Evolutionary conservation across 37 sponge, comb jelly and placozoan species (phyloP).

Genomic region (Cliona cf. orientalis): DNA sequence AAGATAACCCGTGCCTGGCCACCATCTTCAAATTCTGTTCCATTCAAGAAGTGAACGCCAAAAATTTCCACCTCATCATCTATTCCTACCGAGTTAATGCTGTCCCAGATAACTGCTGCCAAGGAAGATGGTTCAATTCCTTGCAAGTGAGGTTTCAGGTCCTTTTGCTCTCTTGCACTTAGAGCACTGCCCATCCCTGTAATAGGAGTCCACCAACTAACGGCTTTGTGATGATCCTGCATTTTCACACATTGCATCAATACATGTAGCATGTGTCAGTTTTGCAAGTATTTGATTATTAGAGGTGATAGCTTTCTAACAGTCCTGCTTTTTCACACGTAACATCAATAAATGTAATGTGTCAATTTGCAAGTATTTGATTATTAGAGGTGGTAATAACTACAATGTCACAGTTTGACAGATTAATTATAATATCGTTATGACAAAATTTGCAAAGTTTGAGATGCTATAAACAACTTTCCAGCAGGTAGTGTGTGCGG

Average conservation of each 20-base stretch:
- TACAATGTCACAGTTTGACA: too few species aligned
- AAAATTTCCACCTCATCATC: constrained; percentile 23
- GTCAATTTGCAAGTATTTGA: too few species aligned
- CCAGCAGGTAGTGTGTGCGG: constrained; percentile 56
- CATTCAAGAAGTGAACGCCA: constrained; percentile 20
- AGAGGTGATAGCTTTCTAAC: too few species aligned
- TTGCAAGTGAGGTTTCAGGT: constrained; percentile 2
- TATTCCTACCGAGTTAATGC: constrained; percentile 32
- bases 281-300: too few species aligned
- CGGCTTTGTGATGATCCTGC: too few species aligned
- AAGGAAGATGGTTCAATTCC: constrained; percentile 10
- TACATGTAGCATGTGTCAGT: too few species aligned
- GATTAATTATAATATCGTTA: too few species aligned
- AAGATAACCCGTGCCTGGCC: constrained; percentile 1
- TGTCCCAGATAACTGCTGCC: constrained; percentile 44
- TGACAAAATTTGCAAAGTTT: constrained; percentile 54
- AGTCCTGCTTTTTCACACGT: too few species aligned
- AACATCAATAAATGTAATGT: too few species aligned
- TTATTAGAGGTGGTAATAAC: too few species aligned
- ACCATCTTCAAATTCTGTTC: neutral
- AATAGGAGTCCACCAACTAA: too few species aligned
- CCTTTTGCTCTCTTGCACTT: neutral
- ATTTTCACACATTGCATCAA: too few species aligned
- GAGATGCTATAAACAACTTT: constrained; percentile 58
- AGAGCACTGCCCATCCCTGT: constrained; percentile 21